A percentile compares a stretch with the other conserved stretches of the same genome.
Evolutionary conservation across 2,888 invertebrate species (phyloP).

Genomic region (Erebia epiphron): DNA sequence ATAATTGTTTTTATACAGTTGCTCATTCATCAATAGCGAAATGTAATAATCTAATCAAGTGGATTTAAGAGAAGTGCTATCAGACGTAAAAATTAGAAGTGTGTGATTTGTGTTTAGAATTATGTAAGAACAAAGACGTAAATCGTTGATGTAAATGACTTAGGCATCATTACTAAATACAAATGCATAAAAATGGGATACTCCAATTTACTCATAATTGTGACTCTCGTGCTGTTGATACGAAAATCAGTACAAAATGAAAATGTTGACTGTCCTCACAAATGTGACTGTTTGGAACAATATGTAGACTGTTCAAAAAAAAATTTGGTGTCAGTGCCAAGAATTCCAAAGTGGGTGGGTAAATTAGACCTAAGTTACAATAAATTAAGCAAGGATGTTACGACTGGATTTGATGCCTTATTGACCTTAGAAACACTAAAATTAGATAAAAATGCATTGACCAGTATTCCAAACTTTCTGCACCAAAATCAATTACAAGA

Average conservation of each 20-base stretch:
- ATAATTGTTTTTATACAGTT: slow-evolving; percentile 54
- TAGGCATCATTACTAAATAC: slow-evolving; percentile 55
- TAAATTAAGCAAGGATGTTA: slow-evolving; percentile 70
- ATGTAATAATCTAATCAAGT: slow-evolving; percentile 59
- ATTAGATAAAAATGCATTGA: slow-evolving; percentile 82
- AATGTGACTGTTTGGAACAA: slow-evolving; percentile 88
- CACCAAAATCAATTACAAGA: slow-evolving; percentile 79
- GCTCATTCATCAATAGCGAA: slow-evolving; percentile 50
- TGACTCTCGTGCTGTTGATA: slow-evolving; percentile 59
- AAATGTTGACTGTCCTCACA: slow-evolving; percentile 84
- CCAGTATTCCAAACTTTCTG: slow-evolving; percentile 81
- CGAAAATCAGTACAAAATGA: slow-evolving; percentile 61
- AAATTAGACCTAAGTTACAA: slow-evolving; percentile 86
- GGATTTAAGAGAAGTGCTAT: slow-evolving; percentile 54
- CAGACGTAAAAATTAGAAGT: slow-evolving; percentile 49
- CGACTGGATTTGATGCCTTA: slow-evolving; percentile 64
- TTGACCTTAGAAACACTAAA: slow-evolving; percentile 67
- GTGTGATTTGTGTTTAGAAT: slow-evolving; percentile 53
- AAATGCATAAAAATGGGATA: slow-evolving; percentile 79
- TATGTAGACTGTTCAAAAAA: slow-evolving; percentile 90
- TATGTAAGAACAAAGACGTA: slow-evolving; percentile 70
- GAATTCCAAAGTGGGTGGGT: slow-evolving; percentile 90
- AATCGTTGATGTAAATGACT: slow-evolving; percentile 57
- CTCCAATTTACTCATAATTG: slow-evolving; percentile 73
- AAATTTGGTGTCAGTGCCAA: slow-evolving; percentile 87